Evolutionary conservation across 1,140 invertebrate genomes (phyloP), one percentile per base, ranked within the genome.

Genomic region (Pseudachorutes palmiensis): DNA sequence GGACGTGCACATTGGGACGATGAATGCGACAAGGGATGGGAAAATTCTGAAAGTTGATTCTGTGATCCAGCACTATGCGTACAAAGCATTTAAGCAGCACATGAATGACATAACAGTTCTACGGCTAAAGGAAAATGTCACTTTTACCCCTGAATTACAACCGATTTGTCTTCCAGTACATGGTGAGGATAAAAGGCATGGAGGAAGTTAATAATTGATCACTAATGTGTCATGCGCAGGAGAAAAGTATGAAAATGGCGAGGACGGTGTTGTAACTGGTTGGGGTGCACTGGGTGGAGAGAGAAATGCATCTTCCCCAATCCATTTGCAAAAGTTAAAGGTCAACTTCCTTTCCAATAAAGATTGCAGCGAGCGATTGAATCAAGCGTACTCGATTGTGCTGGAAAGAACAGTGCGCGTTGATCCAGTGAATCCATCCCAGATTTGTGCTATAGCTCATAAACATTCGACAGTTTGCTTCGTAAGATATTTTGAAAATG

Each of bases 91-190:
- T 45, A 28, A 66, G 22, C 65, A 65, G 1, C 65, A 72, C 36
- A 32, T 67, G 14, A 72, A 72, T 65, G 71, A 72, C 31, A 72
- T 72, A 57, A 67, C 68, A 1, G 51, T 72, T 1, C n/a, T 72
- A 1, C 66, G 67, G 51, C 3, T 70, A 1, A 62, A 62, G 5
- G 49, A 29, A n/a, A 64, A 48, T 14, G 67, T 72, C 16, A 30
- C 63, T 2, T 72, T 41, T 26, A 41, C 64, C 0, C 22, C 58
- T 2, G 49, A 58, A 9, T 29, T 70, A 1, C 68, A 72, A 36
- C 71, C 71, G 12, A 62, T 72, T 9, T 72, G 71, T 49, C 48
- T 72, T 26, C 62, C 67, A 2, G 22, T 30, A 1, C 26, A 14
- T 28, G 62, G 63, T 65, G 32, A 24, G 58, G 12, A 31, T 30